Evolutionary conservation across 2,113 vertebrate genomes (phyloP).

Genomic region (Ifrita kowaldi): DNA sequence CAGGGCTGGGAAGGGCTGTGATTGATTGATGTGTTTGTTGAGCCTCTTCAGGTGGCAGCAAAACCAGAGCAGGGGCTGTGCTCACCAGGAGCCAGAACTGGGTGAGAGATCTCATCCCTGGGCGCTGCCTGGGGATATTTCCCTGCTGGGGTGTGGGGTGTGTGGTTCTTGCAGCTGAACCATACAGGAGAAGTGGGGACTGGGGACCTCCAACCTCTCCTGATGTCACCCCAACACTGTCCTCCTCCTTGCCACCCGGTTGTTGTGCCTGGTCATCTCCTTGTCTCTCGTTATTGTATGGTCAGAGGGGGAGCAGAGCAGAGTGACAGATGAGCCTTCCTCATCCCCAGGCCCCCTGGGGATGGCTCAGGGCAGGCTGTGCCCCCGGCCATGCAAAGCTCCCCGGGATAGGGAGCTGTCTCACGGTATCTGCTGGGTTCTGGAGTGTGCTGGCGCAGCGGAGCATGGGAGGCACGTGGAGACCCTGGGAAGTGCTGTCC

Average conservation of each 20-base stretch:
- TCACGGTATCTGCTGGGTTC: neutral
- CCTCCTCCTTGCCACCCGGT: rapidly evolving
- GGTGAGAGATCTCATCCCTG: neutral
- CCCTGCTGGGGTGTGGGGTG: rapidly evolving
- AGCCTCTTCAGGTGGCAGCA: neutral
- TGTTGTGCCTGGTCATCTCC: neutral
- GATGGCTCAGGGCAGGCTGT: neutral
- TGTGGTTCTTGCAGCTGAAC: neutral
- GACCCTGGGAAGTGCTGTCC: neutral
- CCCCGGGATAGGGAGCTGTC: rapidly evolving
- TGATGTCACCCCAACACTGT: rapidly evolving
- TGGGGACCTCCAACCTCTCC: neutral
- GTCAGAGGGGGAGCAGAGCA: neutral
- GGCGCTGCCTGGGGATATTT: neutral
- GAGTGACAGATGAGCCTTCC: neutral
- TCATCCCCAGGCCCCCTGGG: rapidly evolving
- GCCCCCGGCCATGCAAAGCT: rapidly evolving
- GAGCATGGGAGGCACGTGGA: rapidly evolving
- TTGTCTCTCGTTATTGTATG: rapidly evolving
- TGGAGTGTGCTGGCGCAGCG: rapidly evolving
- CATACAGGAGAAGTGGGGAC: rapidly evolving
- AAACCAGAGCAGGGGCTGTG: neutral
- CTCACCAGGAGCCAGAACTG: neutral
- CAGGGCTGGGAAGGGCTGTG: neutral
- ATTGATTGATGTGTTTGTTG: neutral